Percentiles rank a stretch among this genome's conserved stretches.
phyloP scores from a whole-genome alignment of 2,113 vertebrate genomes.

The Phyllostomus discolor region DNA sequence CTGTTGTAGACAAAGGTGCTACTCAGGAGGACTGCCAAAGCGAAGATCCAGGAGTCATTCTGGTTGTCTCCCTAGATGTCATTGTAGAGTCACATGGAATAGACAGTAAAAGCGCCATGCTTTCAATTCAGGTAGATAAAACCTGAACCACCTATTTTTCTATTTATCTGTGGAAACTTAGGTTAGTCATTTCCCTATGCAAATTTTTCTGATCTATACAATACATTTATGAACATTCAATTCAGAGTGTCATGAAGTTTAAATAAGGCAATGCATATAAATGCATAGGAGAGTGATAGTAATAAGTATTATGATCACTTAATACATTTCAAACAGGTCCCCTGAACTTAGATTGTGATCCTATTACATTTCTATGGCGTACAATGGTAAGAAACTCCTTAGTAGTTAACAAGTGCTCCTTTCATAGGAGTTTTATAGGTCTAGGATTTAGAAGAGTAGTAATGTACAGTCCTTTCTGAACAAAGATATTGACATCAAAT shows the following conservation, averaged over 20 bases:
- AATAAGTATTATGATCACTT: background rate
- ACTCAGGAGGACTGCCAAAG: constrained; percentile 56
- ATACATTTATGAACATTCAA: background rate
- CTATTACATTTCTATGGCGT: background rate
- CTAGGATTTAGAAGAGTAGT: background rate
- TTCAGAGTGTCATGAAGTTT: background rate
- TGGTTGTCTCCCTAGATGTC: constrained; percentile 45
- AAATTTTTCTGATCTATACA: background rate
- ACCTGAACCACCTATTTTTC: background rate
- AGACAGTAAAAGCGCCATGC: background rate
- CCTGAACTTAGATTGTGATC: background rate
- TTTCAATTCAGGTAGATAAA: background rate
- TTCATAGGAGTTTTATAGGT: background rate
- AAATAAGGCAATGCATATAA: background rate
- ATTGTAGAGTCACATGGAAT: background rate
- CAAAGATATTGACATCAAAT: background rate
- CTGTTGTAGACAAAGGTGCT: constrained; percentile 75
- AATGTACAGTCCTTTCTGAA: background rate
- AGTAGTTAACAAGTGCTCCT: background rate
- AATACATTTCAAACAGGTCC: background rate
- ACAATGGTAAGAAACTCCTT: background rate
- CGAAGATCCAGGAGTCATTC: constrained; percentile 63
- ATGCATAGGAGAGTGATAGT: background rate
- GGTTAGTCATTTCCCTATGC: background rate
- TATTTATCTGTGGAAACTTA: background rate